Conservation (phyloP, 2,888 invertebrate genomes). For the Abrostola tripartita region DNA sequence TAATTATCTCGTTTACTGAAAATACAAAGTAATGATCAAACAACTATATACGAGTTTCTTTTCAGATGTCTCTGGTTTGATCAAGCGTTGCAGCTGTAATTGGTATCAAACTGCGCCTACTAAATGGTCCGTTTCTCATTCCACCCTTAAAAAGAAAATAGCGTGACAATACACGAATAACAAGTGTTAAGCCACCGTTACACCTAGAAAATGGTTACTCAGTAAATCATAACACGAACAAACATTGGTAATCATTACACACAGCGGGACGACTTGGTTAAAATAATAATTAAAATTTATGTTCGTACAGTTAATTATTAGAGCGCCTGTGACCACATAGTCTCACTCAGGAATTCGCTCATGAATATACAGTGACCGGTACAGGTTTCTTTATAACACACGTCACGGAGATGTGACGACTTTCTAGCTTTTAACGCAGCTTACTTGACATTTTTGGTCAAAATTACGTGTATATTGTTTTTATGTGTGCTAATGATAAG, state of each 20-base stretch:
- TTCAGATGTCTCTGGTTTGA: neutral
- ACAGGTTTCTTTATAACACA: conserved; percentile 13
- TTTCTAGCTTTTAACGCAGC: neutral
- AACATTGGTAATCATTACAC: conserved; percentile 52
- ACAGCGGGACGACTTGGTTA: conserved; percentile 51
- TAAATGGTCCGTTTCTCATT: conserved; percentile 24
- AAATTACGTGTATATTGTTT: too few species aligned
- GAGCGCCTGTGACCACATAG: conserved; percentile 30
- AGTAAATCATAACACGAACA: conserved; percentile 44
- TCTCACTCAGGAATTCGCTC: conserved; percentile 36
- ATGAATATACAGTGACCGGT: conserved; percentile 47
- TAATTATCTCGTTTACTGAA: neutral
- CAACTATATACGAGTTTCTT: neutral
- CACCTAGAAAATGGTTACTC: conserved; percentile 8
- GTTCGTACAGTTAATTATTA: conserved; percentile 37
- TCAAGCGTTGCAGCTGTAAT: conserved; percentile 6
- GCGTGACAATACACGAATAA: conserved; percentile 10
- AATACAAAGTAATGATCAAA: neutral
- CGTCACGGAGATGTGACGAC: conserved; percentile 7
- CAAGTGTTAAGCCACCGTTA: conserved; percentile 24
- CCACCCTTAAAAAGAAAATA: conserved; percentile 14
- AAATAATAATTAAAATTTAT: conserved; percentile 55
- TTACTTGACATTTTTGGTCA: too few species aligned
- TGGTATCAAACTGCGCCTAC: conserved; percentile 19
- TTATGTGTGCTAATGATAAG: too few species aligned